Evolutionary conservation across 2,797 vertebrate species (phyloP), one percentile per base, ranked within the genome.

Genomic region (Sebastes iracundus): DNA sequence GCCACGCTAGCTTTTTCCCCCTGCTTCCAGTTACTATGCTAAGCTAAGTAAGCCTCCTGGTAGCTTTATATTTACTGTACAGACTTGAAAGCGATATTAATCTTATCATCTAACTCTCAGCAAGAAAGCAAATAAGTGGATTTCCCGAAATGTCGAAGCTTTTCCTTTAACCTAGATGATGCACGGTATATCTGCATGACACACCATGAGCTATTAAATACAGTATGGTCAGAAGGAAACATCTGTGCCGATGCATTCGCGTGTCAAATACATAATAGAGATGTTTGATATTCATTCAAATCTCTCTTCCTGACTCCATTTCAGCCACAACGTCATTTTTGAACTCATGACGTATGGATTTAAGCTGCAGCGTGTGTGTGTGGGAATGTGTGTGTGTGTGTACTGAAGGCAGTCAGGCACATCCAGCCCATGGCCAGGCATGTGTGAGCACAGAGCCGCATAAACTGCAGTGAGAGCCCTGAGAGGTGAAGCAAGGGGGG

Each of bases 391-490:
- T 49, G 74, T 69, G 30, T 52, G 49, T 27, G 38, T 53, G 72
- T 46, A 46, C 42, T 14, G 66, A 87, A 81, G 73, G 63, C 83
- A 85, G 74, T 56, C 70, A 62, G 75, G 77, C 81, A 86, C 87
- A 87, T 88, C 81, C 75, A 81, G 75, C 83, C 84, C 42, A 84
- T 87, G 70, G 77, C 73, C 70, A 58, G 55, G 79, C 85, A 77
- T 89, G 86, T 88, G 85, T 82, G 28, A 82, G 78, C 77, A 65
- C 79, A 87, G 69, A 92, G 86, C 86, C 27, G 75, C 92, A 93
- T 89, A 79, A 88, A 87, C 90, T 88, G 93, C 92, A 93, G 90
- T 77, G 83, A 88, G 77, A 85, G 84, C 89, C 79, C 82, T 70
- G 71, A 90, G 90, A 93, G 81, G 92, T 90, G 85, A 90, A 85